Conservation (phyloP, 2,113 vertebrate species). For the Myotis davidii region DNA sequence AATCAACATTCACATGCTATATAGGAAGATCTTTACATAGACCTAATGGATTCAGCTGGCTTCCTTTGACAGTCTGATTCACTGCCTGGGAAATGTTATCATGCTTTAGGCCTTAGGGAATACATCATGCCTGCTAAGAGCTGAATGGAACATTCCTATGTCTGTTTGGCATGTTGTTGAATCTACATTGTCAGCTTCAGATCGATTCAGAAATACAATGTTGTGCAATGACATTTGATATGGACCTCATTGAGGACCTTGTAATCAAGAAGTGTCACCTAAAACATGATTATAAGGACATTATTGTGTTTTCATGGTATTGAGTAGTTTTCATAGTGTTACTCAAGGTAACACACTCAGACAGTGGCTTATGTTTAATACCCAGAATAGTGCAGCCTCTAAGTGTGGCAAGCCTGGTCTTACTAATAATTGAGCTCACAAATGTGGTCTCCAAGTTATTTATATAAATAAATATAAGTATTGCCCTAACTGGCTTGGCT, state of each 20-base stretch:
- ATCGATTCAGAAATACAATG: not conserved
- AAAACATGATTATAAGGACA: not conserved
- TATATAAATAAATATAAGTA: not conserved
- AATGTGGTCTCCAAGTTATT: not conserved
- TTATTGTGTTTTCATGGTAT: not conserved
- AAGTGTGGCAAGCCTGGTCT: not conserved
- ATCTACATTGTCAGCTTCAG: not conserved
- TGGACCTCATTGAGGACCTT: not conserved
- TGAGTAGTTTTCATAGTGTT: not conserved
- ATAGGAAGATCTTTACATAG: not conserved
- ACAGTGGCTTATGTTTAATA: not conserved
- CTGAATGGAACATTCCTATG: not conserved
- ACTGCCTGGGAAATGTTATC: constrained; percentile 16
- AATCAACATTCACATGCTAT: constrained; percentile 10
- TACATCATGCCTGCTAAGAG: not conserved
- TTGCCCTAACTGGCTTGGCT: too few species aligned
- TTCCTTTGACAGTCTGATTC: not conserved
- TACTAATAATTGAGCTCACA: not conserved
- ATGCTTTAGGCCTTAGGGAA: not conserved
- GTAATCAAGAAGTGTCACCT: not conserved
- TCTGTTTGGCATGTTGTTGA: not conserved
- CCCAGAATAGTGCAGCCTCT: not conserved
- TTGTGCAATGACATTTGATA: not conserved
- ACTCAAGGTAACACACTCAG: not conserved
- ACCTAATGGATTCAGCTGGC: not conserved